Base-by-base conservation (phyloP, 2,797 vertebrate genomes). In the Bovichtus diacanthus region DNA sequence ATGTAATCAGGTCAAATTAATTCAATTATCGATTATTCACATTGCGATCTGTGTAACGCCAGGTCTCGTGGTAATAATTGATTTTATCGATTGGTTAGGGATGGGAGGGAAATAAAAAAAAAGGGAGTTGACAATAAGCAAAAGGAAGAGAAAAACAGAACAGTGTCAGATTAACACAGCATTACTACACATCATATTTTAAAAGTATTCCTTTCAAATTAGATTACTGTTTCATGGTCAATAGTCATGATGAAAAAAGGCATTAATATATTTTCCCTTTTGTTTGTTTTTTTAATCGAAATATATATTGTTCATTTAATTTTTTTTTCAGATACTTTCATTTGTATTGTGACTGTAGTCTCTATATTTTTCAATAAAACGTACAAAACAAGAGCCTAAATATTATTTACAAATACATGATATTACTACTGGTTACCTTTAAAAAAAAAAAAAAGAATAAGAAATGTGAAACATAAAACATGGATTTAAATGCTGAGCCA, bases 21-120 rank as follows among this genome's bases (percentile, higher is more conserved):
- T 92, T 86, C 68, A 71, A 5, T 11, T 86, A 93, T 93, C 23
- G 91, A 93, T 93, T 90, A 87, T 87, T 88, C 83, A 73, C 87
- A 66, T 69, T 69, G 79, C 61, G 84, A 80, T 88, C 25, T 81
- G 82, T 69, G 75, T 80, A 73, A 61, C 71, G 71, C 47, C 84
- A 72, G 31, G 76, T 68, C 78, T 85, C 70, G 70, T 83, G 81
- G 67, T 80, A 87, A 88, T 91, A 81, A 93, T 91, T 88, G 90
- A 93, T 93, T 85, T 56, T 60, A 92, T 93, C 74, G 90, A 93
- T 89, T 81, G 63, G 79, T 85, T 80, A 38, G 76, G 21, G 78
- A 82, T 84, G 82, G 36, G 56, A 81, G 68, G 44, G 74, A 65
- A 78, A 62, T n/a, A n/a, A n/a, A 74, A 81, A 63, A 80, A 74